These are phyloP conservation scores for Falco columbarius DNA, from an alignment of 2,797 vertebrate genomes.

Conservation along the genomic window DNA sequence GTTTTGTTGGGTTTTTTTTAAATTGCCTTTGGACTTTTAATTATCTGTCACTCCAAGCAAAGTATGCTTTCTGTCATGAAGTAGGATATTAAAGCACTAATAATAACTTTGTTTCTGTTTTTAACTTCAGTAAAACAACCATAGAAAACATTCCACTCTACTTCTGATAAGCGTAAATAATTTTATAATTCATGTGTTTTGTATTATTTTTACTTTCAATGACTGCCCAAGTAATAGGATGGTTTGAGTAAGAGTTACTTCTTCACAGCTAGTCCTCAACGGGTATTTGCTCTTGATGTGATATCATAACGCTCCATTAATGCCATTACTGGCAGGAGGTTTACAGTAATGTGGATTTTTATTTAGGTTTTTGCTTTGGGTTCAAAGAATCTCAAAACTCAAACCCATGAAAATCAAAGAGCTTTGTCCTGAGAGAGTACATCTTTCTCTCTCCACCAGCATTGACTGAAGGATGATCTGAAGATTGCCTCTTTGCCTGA, in stretches of 20 bases:
- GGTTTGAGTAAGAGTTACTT: slow-evolving; percentile 21
- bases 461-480: background rate
- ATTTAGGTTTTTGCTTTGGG: background rate
- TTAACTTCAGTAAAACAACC: background rate
- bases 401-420: background rate
- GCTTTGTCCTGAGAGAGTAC: background rate
- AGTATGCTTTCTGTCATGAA: background rate
- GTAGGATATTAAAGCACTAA: background rate
- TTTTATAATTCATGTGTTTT: background rate
- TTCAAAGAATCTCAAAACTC: background rate
- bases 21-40: slow-evolving; percentile 15
- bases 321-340: background rate
- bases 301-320: background rate
- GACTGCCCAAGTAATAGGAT: background rate
- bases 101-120: background rate
- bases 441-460: background rate
- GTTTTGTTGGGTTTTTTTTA: background rate
- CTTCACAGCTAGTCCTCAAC: background rate
- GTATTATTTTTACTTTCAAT: background rate
- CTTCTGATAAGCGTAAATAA: slow-evolving; percentile 14
- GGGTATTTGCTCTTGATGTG: background rate
- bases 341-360: background rate
- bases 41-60: slow-evolving; percentile 28
- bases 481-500: background rate
- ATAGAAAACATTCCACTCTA: background rate